Evolutionary conservation across 2,888 invertebrate genomes (phyloP), one percentile per base, ranked within the genome.

Genomic region (Graphium colonna): DNA sequence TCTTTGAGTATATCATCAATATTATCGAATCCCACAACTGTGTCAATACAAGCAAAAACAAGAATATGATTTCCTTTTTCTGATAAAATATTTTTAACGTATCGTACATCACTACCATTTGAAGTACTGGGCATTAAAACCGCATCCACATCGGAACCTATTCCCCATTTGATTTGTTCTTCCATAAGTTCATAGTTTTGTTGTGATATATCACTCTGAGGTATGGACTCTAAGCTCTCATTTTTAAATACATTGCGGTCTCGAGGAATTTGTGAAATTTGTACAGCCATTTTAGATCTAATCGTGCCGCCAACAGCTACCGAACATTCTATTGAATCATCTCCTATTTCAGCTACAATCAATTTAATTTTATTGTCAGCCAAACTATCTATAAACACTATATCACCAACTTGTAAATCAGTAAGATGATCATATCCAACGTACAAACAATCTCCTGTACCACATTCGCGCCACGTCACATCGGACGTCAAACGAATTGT

Each of bases 1-100:
- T 91, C 94, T 4, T 75, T 69, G 56, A 97, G 91, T 64, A 97
- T 95, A 61, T 94, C 94, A 69, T 96, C 95, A 60, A 97, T 67
- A 59, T 84, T 84, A 54, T 88, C 83, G 1, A 84, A 54, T 1
- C 78, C 85, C 47, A 75, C 58, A 5, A 77, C 60, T 17, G 85
- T 68, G 15, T 88, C 88, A 57, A 89, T 75, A 58, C 77, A 78
- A 49, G 81, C 84, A 64, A 89, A 78, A 1, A 88, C 64, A 7
- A 89, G 71, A 43, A 88, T 75, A 60, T 89, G 86, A 68, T 85
- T 86, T 8, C 86, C 87, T 60, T 78, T 88, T 56, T 82, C 80
- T 8, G 71, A 64, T 42, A 89, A 62, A 8, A 80, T 62, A 28
- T 78, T 71, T 61, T 68, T 76, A 1, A 88, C 75, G 49, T 67